Base-by-base conservation (phyloP, 2,888 invertebrate species). In the Lasioglossum lativentre region DNA sequence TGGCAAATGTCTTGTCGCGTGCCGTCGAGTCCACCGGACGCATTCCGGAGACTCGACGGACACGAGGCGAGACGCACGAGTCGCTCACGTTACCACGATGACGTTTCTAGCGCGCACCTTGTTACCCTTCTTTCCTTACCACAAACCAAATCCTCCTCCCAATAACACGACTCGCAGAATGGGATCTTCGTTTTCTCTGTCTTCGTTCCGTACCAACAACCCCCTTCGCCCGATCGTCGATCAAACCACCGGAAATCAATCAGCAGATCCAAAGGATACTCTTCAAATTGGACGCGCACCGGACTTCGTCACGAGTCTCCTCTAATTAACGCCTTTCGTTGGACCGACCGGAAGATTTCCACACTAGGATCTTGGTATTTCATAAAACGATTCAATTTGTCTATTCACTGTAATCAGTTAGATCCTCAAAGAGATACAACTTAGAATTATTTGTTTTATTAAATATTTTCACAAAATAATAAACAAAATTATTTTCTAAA, bases 1-100 rank as follows among this genome's bases (percentile, higher is more conserved):
- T 52, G 52, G 78, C 85, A 84, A 80, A 82, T 82, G 87, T 80
- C 78, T 71, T 88, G 42, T 68, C 38, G 34, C 76, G 90, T 89
- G 86, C 84, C 85, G 78, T 83, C 89, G 89, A 91, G 82, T 90
- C 89, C 90, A 90, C 91, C 92, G 92, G 91, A 92, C 94, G 94
- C 94, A 93, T 94, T 94, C 88, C 92, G 93, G 91, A 90, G 91
- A 92, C 83, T 92, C 90, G 82, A 87, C 78, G 84, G 85, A 85
- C 82, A 90, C 88, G 82, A 71, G 72, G 83, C 47, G 12, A n/a
- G 56, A 71, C 63, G 34, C 34, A 56, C 63, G 72, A 75, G 78
- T 87, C 90, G 85, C 73, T 71, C 83, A 52, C 73, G 66, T 79
- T 78, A 77, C 75, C 63, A 83, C 71, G 88, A 89, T 91, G 89